Evolutionary conservation across 2,113 vertebrate species (phyloP).

Genomic region (Proteles cristata): DNA sequence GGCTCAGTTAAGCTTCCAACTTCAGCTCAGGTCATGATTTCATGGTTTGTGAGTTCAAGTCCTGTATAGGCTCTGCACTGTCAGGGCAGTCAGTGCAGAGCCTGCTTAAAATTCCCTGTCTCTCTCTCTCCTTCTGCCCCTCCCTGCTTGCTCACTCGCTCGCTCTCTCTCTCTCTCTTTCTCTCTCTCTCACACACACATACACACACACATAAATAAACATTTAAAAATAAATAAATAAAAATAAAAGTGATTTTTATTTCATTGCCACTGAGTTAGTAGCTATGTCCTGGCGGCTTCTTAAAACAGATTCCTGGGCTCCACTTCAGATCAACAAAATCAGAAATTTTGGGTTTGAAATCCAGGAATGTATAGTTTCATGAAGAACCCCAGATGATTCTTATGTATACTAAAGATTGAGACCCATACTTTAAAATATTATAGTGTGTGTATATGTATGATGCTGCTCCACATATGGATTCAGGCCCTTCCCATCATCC

Average conservation of each 20-base stretch:
- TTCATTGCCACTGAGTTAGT: neutral
- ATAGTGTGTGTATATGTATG: neutral
- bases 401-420: neutral
- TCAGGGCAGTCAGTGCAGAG: too few species aligned
- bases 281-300: neutral
- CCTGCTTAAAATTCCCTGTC: too few species aligned
- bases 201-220: too few species aligned
- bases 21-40: too few species aligned
- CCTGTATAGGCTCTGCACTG: too few species aligned
- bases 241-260: neutral
- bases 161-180: too few species aligned
- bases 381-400: neutral
- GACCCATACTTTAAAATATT: neutral
- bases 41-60: too few species aligned
- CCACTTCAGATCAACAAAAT: neutral
- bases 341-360: neutral
- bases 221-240: too few species aligned
- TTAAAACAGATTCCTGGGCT: conserved; percentile 10
- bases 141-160: too few species aligned
- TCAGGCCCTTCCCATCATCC: neutral
- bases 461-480: neutral
- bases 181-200: too few species aligned
- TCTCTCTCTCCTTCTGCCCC: too few species aligned
- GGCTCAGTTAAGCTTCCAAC: too few species aligned
- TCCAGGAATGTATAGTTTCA: neutral